Evolutionary conservation across 1,140 invertebrate species (phyloP), one percentile per base, ranked within the genome.

Genomic region (Euura saliciscinereae): DNA sequence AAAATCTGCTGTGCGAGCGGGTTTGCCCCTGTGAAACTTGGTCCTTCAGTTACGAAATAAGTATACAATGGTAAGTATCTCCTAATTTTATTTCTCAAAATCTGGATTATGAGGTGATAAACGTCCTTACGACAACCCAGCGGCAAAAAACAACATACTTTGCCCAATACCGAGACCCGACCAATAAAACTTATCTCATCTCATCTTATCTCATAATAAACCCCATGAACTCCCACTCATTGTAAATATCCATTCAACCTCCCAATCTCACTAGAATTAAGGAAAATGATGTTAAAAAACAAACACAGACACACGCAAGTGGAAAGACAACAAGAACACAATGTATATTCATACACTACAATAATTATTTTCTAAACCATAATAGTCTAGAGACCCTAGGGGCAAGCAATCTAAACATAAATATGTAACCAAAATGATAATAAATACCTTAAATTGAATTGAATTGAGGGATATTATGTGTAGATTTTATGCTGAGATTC

Each of bases 381-480:
- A 71, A 64, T 65, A n/a, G 43, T 69, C 44, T 69, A 45, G 44
- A 69, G 43, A 64, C 70, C 10, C 43, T 65, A 11, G 45, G 45
- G 43, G 44, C 28, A 42, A 72, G 43, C 11, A 44, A 44, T 28
- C 10, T 28, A 44, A 13, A 7, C 28, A 69, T 71, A 69, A 28
- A 44, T 43, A 2, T 51, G 6, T 28, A 45, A n/a, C 6, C 65
- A 10, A 2, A 43, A 51, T 13, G 67, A 44, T 28, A 28, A 28
- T 28, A 28, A 28, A 28, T 28, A 28, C 28, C 28, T 28, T 28
- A 28, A 28, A 28, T 28, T 28, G 28, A 28, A 28, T n/a, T n/a
- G n/a, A n/a, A n/a, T n/a, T n/a, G n/a, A n/a, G n/a, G n/a, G n/a
- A n/a, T n/a, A n/a, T n/a, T n/a, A n/a, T n/a, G n/a, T n/a, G n/a